Evolutionary conservation across 2,888 invertebrate genomes (phyloP), one percentile per base, ranked within the genome.

Genomic region (Stenchaetothrips biformis): DNA sequence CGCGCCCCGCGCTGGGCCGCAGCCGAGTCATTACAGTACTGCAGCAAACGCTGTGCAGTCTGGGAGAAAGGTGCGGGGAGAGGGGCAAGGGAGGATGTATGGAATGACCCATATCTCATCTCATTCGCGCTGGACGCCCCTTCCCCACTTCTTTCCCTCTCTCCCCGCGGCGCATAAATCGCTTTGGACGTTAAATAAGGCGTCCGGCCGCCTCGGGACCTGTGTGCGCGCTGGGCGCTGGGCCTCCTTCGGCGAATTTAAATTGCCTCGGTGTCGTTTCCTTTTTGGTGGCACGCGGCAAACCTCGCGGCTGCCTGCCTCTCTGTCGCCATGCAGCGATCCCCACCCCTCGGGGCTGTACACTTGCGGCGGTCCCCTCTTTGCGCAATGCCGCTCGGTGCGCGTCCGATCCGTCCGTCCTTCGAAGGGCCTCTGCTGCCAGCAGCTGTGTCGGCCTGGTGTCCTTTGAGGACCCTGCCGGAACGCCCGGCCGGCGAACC

Each of bases 101-200:
- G 67, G 67, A 74, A 74, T 74, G 67, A 74, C 67, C 67, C 67
- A 25, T 74, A 74, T 74, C 67, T 74, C 67, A 74, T 74, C 21
- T 74, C 25, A 74, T 74, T 74, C 67, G 67, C 67, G 25, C 67
- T 74, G 67, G n/a, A 18, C 67, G 37, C 37, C 37, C 37, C 37
- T 37, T 37, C 37, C 37, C 37, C 4, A 2, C 37, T 37, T 37
- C 37, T 37, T 4, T 37, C 37, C 4, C 37, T 37, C 37, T 37
- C 37, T 37, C 37, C 4, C 53, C 53, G 53, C 53, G 53, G 53
- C 16, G 67, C 67, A 74, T 74, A 74, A 74, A 21, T 74, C 67
- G 67, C 67, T 25, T 25, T 11, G 67, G 67, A 74, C 67, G 67
- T 74, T 74, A 74, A 74, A 74, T 74, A 74, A 74, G 67, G 25